Evolutionary conservation across 2,113 vertebrate genomes (phyloP), one percentile per base, ranked within the genome.

Genomic region (Rhabdomys dilectus): DNA sequence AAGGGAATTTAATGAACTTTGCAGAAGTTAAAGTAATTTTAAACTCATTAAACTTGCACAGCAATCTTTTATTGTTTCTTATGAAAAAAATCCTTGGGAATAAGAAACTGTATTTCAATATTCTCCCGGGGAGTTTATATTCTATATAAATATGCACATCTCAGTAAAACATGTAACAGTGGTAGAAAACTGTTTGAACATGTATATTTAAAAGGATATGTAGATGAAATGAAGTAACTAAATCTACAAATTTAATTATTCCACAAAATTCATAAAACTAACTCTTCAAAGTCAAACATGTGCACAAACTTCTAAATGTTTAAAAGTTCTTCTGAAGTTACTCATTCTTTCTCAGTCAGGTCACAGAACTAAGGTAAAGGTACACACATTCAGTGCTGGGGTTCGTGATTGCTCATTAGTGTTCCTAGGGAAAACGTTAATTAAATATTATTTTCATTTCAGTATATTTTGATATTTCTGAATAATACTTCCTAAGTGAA

Each of bases 31-130:
- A 82, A 93, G 39, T 48, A 66, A 45, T 91, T 97, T 93, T 88
- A 90, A 96, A 96, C 56, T 42, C 16, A 88, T 92, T 96, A 85
- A 96, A 96, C 60, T 90, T 93, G 3, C 34, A 75, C 24, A 31
- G 51, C 92, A 89, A 3, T 88, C 39, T 95, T 94, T 86, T 92
- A 82, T 84, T 95, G 36, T 89, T 97, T 93, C 60, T 75, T 88
- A 80, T 51, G 58, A 92, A 80, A 45, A 45, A 84, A 97, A 66
- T 88, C 11, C 15, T 73, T 93, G 58, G 64, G 48, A 90, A 93
- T 80, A 97, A 93, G 86, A 85, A 13, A 53, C 4, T 75, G 12
- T 7, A 72, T 81, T 77, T 95, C 53, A 86, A 42, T 86, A 21
- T 90, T 88, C 66, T 89, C 31, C 31, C 56, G 17, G 31, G 64